Percentiles rank a stretch among this genome's conserved stretches.
phyloP scores from a whole-genome alignment of 2,797 vertebrate genomes.

The Sebastes nivosus region DNA sequence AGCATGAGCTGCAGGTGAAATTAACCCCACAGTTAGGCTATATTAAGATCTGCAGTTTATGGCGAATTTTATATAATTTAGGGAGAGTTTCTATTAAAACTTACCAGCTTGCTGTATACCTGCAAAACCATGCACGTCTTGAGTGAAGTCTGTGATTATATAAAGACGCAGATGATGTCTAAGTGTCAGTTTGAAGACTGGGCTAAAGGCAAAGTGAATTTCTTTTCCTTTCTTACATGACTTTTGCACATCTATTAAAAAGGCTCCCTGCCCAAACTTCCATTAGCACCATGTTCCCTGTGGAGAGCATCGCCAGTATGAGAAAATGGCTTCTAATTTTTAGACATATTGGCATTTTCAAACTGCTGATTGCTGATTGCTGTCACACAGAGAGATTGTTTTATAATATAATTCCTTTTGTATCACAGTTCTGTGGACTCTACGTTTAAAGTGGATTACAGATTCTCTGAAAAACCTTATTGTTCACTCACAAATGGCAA shows the following conservation, averaged over 20 bases:
- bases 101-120: background rate
- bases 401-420: constrained; percentile 53
- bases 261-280: constrained; percentile 55
- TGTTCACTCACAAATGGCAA: background rate
- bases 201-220: constrained; percentile 21
- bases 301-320: constrained; percentile 52
- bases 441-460: constrained; percentile 15
- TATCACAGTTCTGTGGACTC: constrained; percentile 10
- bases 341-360: constrained; percentile 63
- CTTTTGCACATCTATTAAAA: constrained; percentile 50
- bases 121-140: background rate
- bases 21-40: background rate
- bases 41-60: background rate
- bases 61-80: background rate
- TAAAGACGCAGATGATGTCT: background rate
- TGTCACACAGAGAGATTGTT: constrained; percentile 64
- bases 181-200: background rate
- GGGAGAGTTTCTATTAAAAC: background rate
- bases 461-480: background rate
- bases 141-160: background rate
- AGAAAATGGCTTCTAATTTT: constrained; percentile 62
- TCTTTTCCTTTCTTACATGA: constrained; percentile 27
- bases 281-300: constrained; percentile 63
- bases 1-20: background rate
- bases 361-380: constrained; percentile 66